phyloP scores from a whole-genome alignment of 2,888 invertebrate genomes.

The Brachyopa scutellaris region DNA sequence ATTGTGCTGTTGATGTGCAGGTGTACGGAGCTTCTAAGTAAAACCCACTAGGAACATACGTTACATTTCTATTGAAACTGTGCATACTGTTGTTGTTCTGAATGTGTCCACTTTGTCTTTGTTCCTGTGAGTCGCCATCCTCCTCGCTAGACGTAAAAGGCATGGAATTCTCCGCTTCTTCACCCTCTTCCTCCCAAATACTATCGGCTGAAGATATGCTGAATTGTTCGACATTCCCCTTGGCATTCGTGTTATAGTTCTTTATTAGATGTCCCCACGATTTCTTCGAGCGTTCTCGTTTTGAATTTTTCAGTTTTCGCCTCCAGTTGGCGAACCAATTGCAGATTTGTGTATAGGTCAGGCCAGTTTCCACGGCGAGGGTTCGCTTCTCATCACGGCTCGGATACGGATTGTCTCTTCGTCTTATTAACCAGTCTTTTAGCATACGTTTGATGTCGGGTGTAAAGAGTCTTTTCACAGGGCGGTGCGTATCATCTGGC shows the following conservation, averaged over 20 bases:
- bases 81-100: conserved; percentile 30
- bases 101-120: not conserved
- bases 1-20: conserved; percentile 74
- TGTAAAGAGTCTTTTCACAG: conserved; percentile 88
- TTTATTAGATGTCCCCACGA: conserved; percentile 88
- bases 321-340: conserved; percentile 94
- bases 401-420: conserved; percentile 90
- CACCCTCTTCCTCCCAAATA: conserved; percentile 88
- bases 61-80: conserved; percentile 42
- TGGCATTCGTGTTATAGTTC: conserved; percentile 88
- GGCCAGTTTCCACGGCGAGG: conserved; percentile 88
- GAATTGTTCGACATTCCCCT: conserved; percentile 90
- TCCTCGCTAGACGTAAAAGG: conserved; percentile 51
- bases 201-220: conserved; percentile 90
- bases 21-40: conserved; percentile 36
- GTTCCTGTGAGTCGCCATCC: conserved; percentile 66
- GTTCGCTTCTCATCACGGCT: conserved; percentile 90
- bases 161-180: conserved; percentile 36
- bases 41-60: conserved; percentile 62
- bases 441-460: conserved; percentile 90
- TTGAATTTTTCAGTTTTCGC: conserved; percentile 89
- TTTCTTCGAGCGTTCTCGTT: conserved; percentile 86
- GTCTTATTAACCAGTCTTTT: conserved; percentile 89
- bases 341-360: conserved; percentile 89
- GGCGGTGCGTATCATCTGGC: conserved; percentile 83